Evolutionary conservation across 2,113 vertebrate genomes (phyloP).

Genomic region (Pongo pygmaeus): DNA sequence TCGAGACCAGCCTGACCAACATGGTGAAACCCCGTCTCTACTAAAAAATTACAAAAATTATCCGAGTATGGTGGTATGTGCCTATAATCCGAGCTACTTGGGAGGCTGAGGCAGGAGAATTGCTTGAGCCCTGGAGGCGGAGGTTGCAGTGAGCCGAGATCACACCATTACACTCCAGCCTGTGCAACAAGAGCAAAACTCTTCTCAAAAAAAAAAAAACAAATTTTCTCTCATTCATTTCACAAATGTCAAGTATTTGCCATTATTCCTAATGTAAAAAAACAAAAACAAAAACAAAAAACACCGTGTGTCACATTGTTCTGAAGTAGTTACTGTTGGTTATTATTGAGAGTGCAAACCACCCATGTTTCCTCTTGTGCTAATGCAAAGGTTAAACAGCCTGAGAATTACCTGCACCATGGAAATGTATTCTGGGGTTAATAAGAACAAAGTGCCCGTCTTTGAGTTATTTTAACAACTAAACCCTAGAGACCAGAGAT

Average conservation of each 20-base stretch:
- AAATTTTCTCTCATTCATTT: constrained; percentile 27
- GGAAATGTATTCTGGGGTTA: constrained; percentile 49
- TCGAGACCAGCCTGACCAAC: too few species aligned
- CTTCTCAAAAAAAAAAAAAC: neutral
- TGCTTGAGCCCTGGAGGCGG: too few species aligned
- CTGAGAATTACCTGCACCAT: constrained; percentile 19
- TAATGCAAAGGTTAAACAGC: constrained; percentile 50
- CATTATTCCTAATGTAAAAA: neutral
- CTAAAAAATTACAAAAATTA: too few species aligned
- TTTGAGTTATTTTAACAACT: constrained; percentile 64
- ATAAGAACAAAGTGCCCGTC: constrained; percentile 50
- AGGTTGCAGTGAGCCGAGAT: too few species aligned
- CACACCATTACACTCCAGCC: too few species aligned
- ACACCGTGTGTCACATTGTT: neutral
- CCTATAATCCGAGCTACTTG: too few species aligned
- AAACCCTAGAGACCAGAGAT: constrained; percentile 39
- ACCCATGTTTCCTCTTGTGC: constrained; percentile 2
- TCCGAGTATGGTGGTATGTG: too few species aligned
- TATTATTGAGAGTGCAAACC: constrained; percentile 6
- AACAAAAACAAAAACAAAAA: neutral
- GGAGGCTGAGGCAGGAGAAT: too few species aligned
- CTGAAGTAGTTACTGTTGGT: constrained; percentile 12
- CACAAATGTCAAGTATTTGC: neutral
- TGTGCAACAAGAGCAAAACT: too few species aligned
- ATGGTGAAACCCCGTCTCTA: too few species aligned